These are phyloP conservation scores for Bolinopsis microptera DNA, from an alignment of 37 sponge, comb jelly and placozoan species.

Conservation along the genomic window DNA sequence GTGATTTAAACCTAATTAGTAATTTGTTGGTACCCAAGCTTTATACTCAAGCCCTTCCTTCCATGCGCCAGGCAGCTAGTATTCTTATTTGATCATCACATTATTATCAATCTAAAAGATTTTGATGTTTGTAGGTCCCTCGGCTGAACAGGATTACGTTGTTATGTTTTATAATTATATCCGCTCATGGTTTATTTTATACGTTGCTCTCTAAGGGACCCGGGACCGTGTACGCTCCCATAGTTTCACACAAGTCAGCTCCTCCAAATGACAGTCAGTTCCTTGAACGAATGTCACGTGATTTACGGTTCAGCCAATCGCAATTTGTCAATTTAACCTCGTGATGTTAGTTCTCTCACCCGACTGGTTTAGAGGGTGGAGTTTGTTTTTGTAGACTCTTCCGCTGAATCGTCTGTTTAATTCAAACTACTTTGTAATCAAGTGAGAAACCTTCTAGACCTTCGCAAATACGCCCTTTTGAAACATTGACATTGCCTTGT, in stretches of 20 bases:
- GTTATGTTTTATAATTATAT: background rate
- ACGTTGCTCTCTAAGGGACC: too few species aligned
- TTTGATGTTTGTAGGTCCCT: background rate
- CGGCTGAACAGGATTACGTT: background rate
- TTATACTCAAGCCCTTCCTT: background rate
- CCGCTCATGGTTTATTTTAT: background rate
- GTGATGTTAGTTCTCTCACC: background rate
- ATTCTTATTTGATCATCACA: background rate
- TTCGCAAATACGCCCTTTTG: background rate
- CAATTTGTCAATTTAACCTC: background rate
- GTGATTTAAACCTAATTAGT: constrained; percentile 32
- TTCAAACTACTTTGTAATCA: background rate
- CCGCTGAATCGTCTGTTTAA: background rate
- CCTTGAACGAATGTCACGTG: background rate
- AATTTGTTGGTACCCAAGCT: constrained; percentile 30
- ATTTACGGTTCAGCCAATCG: background rate
- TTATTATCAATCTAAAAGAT: background rate
- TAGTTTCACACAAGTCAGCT: background rate
- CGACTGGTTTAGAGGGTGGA: background rate
- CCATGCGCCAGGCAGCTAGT: background rate
- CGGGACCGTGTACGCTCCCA: background rate
- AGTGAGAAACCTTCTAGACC: background rate
- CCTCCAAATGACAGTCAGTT: background rate
- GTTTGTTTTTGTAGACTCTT: background rate
- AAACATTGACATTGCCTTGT: too few species aligned